phyloP scores from a whole-genome alignment of 2,888 invertebrate species.

The Cheiracanthium punctorium region DNA sequence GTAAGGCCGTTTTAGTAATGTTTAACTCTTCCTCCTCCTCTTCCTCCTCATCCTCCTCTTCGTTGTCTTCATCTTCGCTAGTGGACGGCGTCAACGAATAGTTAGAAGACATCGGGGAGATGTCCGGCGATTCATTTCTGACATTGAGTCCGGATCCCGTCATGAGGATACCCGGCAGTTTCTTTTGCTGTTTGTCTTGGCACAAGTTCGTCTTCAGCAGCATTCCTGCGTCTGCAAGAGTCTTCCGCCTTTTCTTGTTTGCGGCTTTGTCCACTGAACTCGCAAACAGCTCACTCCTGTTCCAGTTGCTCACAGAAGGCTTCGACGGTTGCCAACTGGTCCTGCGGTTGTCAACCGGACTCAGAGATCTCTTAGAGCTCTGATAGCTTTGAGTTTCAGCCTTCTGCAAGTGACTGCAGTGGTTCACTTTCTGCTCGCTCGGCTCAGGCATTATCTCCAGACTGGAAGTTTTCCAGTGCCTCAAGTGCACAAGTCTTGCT shows the following conservation, averaged over 20 bases:
- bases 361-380: background rate
- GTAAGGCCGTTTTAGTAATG: background rate
- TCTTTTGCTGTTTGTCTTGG: conserved; percentile 37
- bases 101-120: conserved; percentile 59
- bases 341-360: conserved; percentile 6
- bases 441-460: background rate
- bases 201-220: conserved; percentile 27
- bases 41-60: background rate
- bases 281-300: conserved; percentile 46
- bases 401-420: background rate
- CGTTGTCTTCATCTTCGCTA: conserved; percentile 37
- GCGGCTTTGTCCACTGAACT: background rate
- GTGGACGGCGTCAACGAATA: conserved; percentile 67
- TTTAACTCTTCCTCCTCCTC: too few species aligned
- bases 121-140: conserved; percentile 27
- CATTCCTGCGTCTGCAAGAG: conserved; percentile 42
- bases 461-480: background rate
- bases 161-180: conserved; percentile 44
- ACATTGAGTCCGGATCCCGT: conserved; percentile 30
- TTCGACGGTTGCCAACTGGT: conserved; percentile 51
- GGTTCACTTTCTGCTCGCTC: background rate
- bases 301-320: conserved; percentile 60
- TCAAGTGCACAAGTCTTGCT: conserved; percentile 38
- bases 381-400: background rate
- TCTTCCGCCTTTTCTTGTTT: conserved; percentile 28